A percentile compares a stretch with the other conserved stretches of the same genome.
These are phyloP conservation scores for Venturia canescens DNA, from an alignment of 1,140 invertebrate genomes.

Conservation along the genomic window DNA sequence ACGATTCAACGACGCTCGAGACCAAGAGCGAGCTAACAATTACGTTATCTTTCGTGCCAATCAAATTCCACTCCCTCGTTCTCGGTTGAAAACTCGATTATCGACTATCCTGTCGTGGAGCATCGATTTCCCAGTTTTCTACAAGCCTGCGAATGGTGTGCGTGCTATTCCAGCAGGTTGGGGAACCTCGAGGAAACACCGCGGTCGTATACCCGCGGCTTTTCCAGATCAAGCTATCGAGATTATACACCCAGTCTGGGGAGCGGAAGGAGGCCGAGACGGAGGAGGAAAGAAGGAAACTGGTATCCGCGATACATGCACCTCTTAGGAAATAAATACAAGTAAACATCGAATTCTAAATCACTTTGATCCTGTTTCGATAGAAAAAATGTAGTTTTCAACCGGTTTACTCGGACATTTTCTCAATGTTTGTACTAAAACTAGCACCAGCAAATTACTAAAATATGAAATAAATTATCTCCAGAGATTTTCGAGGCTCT, in stretches of 20 bases:
- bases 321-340: background rate
- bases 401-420: no score
- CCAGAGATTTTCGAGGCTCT: no score
- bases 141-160: background rate
- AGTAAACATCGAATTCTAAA: no score
- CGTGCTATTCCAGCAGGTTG: constrained; percentile 8
- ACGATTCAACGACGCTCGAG: constrained; percentile 22
- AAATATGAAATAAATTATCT: no score
- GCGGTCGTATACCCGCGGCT: constrained; percentile 6
- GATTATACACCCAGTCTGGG: constrained; percentile 40
- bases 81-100: constrained; percentile 46
- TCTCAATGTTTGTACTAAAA: no score
- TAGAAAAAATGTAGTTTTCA: no score
- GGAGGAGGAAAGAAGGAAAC: background rate
- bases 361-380: no score
- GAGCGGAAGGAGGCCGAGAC: constrained; percentile 10
- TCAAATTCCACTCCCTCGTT: constrained; percentile 13
- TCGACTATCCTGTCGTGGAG: constrained; percentile 38
- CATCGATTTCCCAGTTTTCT: constrained; percentile 20
- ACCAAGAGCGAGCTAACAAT: constrained; percentile 38
- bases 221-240: constrained; percentile 49
- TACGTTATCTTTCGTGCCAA: constrained; percentile 44
- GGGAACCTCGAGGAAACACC: constrained; percentile 35
- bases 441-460: no score
- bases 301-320: constrained; percentile 9